Percentiles rank a stretch among this genome's conserved stretches.
phyloP scores from a whole-genome alignment of 2,113 vertebrate genomes.

The Chloebia gouldiae region DNA sequence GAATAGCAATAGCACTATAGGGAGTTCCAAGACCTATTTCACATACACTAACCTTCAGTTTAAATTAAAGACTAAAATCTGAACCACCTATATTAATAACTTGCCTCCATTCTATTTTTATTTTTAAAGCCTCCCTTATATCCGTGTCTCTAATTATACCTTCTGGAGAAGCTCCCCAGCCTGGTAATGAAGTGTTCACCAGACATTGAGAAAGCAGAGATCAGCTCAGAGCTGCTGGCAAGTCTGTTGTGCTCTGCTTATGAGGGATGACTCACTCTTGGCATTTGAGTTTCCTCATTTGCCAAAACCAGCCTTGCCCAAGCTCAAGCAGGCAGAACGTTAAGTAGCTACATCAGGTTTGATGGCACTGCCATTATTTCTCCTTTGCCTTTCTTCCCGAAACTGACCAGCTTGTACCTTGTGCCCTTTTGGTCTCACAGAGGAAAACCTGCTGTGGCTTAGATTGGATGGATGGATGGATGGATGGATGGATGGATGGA shows the following conservation, averaged over 20 bases:
- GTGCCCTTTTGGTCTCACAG: not conserved
- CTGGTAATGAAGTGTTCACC: not conserved
- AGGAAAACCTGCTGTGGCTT: not conserved
- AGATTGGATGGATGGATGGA: not conserved
- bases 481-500: not conserved
- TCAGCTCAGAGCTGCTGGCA: not conserved
- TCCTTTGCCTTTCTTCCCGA: not conserved
- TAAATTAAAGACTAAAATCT: not conserved
- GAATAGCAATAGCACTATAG: not conserved
- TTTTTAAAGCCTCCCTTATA: not conserved
- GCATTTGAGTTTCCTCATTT: not conserved
- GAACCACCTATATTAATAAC: constrained; percentile 4
- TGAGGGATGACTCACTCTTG: not conserved
- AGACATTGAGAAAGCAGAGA: not conserved
- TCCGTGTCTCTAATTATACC: not conserved
- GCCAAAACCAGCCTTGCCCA: not conserved
- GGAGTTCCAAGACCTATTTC: not conserved
- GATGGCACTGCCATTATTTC: not conserved
- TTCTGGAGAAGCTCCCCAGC: not conserved
- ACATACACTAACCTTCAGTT: not conserved
- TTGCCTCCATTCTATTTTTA: not conserved
- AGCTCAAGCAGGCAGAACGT: not conserved
- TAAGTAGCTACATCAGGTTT: not conserved
- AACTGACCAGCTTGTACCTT: fast-evolving
- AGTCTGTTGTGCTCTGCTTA: not conserved